A percentile compares a stretch with the other conserved stretches of the same genome.
phyloP scores from a whole-genome alignment of 2,888 invertebrate species.

The Eupithecia inturbata region DNA sequence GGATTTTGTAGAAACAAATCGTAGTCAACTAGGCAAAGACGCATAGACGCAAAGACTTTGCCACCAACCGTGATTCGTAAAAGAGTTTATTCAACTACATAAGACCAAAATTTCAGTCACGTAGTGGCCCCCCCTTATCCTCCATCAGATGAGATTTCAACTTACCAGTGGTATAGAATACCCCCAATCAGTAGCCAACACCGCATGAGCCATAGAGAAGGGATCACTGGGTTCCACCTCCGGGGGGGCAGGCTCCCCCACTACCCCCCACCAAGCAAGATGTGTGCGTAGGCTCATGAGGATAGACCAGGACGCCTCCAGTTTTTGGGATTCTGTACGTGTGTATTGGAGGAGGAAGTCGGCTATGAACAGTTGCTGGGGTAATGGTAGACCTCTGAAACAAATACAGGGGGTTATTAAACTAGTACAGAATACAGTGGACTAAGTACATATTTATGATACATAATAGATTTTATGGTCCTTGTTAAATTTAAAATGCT shows the following conservation, averaged over 20 bases:
- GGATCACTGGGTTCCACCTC: conserved; percentile 48
- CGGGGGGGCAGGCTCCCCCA: conserved; percentile 57
- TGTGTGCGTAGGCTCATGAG: conserved; percentile 65
- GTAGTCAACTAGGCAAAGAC: no score
- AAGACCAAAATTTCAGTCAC: no score
- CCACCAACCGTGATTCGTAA: no score
- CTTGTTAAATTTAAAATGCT: no score
- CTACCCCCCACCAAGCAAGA: conserved; percentile 60
- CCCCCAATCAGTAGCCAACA: conserved; percentile 71
- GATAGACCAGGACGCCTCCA: conserved; percentile 68
- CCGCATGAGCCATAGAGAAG: conserved; percentile 57
- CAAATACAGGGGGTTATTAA: not conserved
- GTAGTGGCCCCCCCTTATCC: no score
- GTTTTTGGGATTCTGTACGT: conserved; percentile 30
- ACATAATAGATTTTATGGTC: no score
- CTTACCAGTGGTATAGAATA: conserved; percentile 76
- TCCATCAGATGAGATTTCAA: conserved; percentile 11
- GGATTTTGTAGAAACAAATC: no score
- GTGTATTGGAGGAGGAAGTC: conserved; percentile 58
- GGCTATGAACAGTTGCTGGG: conserved; percentile 63
- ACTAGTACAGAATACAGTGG: not conserved
- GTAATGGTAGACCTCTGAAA: conserved; percentile 67
- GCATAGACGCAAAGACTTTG: no score
- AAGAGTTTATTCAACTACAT: no score
- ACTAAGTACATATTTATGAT: no score